Percentiles rank a stretch among this genome's conserved stretches.
phyloP scores from a whole-genome alignment of 2,888 invertebrate species.

The Chironomus riparius region DNA sequence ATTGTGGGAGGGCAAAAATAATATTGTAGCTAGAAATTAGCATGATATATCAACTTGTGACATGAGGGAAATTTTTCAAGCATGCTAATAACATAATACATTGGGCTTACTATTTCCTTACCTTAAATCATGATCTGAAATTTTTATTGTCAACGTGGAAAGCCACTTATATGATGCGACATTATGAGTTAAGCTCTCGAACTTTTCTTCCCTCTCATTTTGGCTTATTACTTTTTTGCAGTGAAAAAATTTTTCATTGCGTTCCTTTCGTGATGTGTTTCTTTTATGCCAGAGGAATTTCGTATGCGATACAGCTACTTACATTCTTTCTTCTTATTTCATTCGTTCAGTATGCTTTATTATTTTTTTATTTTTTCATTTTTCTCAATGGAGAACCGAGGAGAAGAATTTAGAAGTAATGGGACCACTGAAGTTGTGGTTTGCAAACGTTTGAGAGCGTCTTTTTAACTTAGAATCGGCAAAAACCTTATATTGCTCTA shows the following conservation, averaged over 20 bases:
- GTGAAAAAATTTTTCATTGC: neutral
- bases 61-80: too few species aligned
- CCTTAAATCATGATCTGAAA: neutral
- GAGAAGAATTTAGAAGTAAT: neutral
- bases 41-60: too few species aligned
- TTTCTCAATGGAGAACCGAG: neutral
- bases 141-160: neutral
- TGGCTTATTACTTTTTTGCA: neutral
- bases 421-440: too few species aligned
- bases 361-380: conserved; percentile 1
- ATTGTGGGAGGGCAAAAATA: too few species aligned
- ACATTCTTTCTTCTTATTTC: neutral
- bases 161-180: neutral
- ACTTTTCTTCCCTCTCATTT: neutral
- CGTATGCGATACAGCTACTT: conserved; percentile 15
- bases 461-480: too few species aligned
- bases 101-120: too few species aligned
- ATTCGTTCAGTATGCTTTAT: neutral
- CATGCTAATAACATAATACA: too few species aligned
- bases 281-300: conserved; percentile 2
- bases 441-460: too few species aligned
- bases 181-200: conserved; percentile 4
- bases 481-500: too few species aligned
- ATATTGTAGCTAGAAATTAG: too few species aligned
- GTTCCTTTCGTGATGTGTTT: neutral